Percentiles rank a stretch among this genome's conserved stretches.
Conservation (phyloP, 2,888 invertebrate species). For the Venustoraphidia nigricollis region DNA sequence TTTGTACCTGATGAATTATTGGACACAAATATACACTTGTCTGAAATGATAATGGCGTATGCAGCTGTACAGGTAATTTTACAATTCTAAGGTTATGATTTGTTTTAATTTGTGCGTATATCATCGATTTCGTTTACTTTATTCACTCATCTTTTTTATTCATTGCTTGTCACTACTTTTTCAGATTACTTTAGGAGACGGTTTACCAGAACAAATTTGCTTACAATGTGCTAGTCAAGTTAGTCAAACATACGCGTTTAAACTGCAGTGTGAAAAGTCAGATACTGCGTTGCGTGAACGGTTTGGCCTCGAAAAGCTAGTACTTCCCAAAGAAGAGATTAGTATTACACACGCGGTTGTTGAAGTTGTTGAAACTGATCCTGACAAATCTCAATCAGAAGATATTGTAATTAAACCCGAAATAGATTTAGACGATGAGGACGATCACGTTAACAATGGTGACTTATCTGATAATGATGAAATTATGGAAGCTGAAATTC, state of each 20-base stretch:
- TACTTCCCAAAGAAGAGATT: conserved; percentile 10
- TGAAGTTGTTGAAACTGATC: conserved; percentile 1
- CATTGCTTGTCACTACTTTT: conserved; percentile 10
- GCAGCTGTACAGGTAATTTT: conserved; percentile 23
- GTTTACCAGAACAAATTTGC: conserved; percentile 43
- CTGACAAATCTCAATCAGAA: conserved; percentile 11
- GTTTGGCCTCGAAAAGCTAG: conserved; percentile 12
- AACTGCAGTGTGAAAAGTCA: conserved; percentile 29
- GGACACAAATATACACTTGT: conserved; percentile 21
- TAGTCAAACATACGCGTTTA: conserved; percentile 32
- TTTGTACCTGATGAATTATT: conserved; percentile 21
- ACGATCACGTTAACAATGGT: conserved; percentile 9
- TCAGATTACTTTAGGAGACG: conserved; percentile 32
- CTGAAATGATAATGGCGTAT: conserved; percentile 27
- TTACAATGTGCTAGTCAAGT: conserved; percentile 33
- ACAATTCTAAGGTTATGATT: too few species aligned
- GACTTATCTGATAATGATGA: conserved; percentile 19
- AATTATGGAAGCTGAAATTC: conserved; percentile 16
- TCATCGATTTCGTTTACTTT: not conserved
- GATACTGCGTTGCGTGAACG: conserved; percentile 24
- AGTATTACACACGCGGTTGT: not conserved
- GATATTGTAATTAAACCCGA: conserved; percentile 16
- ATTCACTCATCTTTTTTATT: conserved; percentile 1
- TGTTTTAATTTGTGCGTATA: conserved; percentile 3
- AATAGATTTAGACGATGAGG: conserved; percentile 12